Base-by-base conservation (phyloP, 2,113 vertebrate genomes). In the Phodopus roborovskii region DNA sequence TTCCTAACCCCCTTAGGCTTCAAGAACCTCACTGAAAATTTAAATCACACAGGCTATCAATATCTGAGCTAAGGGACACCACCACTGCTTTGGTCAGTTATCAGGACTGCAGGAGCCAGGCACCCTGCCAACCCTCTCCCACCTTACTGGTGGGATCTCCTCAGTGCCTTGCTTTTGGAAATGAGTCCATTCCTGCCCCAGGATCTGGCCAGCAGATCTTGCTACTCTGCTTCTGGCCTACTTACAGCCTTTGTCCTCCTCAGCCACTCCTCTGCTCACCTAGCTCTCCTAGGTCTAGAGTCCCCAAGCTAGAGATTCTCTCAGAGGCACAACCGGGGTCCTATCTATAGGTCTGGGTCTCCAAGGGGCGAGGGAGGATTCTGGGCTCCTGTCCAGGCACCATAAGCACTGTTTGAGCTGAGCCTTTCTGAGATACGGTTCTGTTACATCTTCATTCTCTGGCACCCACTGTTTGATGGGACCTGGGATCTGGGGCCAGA, bases 101-200 rank as follows among this genome's bases (percentile, higher is more conserved):
- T 58, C 42, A 77, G 88, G 50, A 60, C 56, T 50, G 7, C 83
- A 16, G 6, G 30, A 92, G 70, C 17, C 64, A 53, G 84, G 64
- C 0, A 13, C 26, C 39, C 22, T n/a, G 0, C 15, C 58, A 36
- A 4, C 12, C 10, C 26, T 39, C n/a, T 71, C 4, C 53, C 1
- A 22, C 19, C 24, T 62, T 2, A 2, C 66, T 0, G 1, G 16
- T 30, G 66, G 48, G 39, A 36, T 26, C 10, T 26, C 79, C 39
- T 9, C 19, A 20, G 60, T 15, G 56, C 56, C 78, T 83, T 9
- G 3, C 78, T 89, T 92, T 42, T 30, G 75, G 33, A 78, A 36
- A 0, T 12, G 48, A 64, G 79, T 66, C 92, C 5, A 36, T 42
- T 74, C 53, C 19, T 11, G 56, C 50, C 66, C 26, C n/a, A 5